Percentiles rank a stretch among this genome's conserved stretches.
phyloP scores from a whole-genome alignment of 1,140 invertebrate genomes.

The Ceratosolen fusciceps region DNA sequence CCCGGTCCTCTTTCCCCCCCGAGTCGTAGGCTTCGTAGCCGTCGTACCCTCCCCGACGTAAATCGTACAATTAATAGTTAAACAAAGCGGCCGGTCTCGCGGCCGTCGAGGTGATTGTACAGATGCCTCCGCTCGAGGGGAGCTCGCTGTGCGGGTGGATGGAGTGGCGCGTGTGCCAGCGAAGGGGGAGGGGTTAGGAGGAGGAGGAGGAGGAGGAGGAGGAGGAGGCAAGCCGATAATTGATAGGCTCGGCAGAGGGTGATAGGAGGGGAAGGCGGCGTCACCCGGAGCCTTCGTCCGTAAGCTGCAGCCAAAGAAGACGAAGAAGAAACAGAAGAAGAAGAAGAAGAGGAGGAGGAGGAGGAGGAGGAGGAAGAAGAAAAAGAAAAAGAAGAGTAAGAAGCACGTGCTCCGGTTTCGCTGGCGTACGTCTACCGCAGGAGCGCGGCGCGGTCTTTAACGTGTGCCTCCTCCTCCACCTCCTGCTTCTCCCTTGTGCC shows the following conservation, averaged over 20 bases:
- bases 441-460: constrained; percentile 10
- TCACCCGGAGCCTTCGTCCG: not conserved
- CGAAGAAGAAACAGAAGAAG: no score
- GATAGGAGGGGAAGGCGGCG: constrained; percentile 59
- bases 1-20: not conserved
- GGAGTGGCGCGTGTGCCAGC: no score
- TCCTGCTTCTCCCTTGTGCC: constrained; percentile 46
- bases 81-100: not conserved
- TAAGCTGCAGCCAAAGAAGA: constrained; percentile 9
- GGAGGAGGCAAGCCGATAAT: constrained; percentile 1
- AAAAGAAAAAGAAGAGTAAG: no score
- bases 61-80: not conserved
- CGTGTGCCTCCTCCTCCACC: constrained; percentile 45
- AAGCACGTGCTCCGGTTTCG: constrained; percentile 70
- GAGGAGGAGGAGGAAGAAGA: no score
- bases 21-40: no score
- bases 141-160: no score
- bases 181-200: no score
- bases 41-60: not conserved
- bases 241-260: constrained; percentile 43
- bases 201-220: no score
- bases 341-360: no score
- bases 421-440: constrained; percentile 41
- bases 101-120: not conserved
- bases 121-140: not conserved